Evolutionary conservation across 2,797 vertebrate genomes (phyloP), one percentile per base, ranked within the genome.

Genomic region (Enteromius radiatus): DNA sequence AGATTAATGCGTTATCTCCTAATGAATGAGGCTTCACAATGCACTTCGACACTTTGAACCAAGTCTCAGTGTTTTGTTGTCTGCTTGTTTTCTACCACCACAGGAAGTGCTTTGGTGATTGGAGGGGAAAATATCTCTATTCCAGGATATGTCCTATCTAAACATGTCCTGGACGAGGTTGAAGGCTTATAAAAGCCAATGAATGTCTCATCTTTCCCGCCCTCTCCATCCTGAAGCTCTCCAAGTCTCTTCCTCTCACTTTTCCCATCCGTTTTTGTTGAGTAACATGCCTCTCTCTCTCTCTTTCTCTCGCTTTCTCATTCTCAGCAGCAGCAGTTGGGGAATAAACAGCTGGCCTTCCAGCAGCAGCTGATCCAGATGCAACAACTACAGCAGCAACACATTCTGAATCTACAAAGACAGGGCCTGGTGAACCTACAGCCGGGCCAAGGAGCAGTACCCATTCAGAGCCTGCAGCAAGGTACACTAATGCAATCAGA

Each of bases 301-400:
- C 61, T 64, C 87, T 87, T 83, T 88, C 81, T 31, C 43, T 80
- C 69, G 26, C 45, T 84, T 78, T 74, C 38, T 93, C 88, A 87
- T 90, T 90, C 85, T 83, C 80, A 71, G 59, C 83, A 89, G 93
- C 92, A 96, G 93, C 96, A 96, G 86, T 92, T 99, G 92, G 96
- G 98, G 92, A 99, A 93, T 91, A 99, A 99, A 93, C 98, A 99
- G 96, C 94, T 99, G 94, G 97, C 97, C 88, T 99, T 99, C 94
- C 98, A 99, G 94, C 98, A 99, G 94, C 98, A 99, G 96, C 94
- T 99, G 90, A 96, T 99, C 90, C 98, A 99, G 93, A 99, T 99
- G 97, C 98, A 99, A 94, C 98, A 99, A 93, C 93, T 99, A 84
- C 98, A 99, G 92, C 98, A 99, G 93, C 98, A 99, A 93, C 98